A percentile compares a stretch with the other conserved stretches of the same genome.
Evolutionary conservation across 1,140 invertebrate genomes (phyloP).

Genomic region (Polypedilum pembai): DNA sequence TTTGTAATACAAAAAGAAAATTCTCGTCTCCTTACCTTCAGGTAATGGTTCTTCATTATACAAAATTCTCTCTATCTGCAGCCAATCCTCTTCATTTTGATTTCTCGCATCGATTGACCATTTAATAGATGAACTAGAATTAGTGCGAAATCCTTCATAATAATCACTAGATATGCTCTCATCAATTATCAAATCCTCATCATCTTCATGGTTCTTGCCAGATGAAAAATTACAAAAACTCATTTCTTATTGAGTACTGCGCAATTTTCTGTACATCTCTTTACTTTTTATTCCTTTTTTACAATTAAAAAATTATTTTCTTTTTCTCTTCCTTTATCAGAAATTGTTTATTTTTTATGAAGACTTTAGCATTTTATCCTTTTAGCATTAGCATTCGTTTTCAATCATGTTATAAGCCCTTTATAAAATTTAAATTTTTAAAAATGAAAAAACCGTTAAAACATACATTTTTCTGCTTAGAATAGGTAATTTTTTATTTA

Average conservation of each 20-base stretch:
- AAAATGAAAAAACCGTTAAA: neutral
- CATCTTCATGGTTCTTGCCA: neutral
- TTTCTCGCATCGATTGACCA: conserved; percentile 43
- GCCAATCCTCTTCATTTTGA: conserved; percentile 41
- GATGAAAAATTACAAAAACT: neutral
- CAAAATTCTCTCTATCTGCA: conserved; percentile 39
- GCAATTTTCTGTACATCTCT: neutral
- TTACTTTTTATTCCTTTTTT: neutral
- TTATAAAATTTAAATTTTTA: neutral
- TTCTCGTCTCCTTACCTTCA: conserved; percentile 20
- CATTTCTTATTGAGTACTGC: conserved; percentile 27
- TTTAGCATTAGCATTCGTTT: neutral
- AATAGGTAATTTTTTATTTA: neutral
- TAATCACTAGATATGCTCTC: conserved; percentile 16
- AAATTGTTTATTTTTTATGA: neutral
- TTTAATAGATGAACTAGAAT: conserved; percentile 35
- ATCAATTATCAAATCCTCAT: conserved; percentile 14
- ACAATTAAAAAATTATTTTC: neutral
- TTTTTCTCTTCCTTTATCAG: neutral
- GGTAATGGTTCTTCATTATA: conserved; percentile 36
- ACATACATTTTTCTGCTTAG: neutral
- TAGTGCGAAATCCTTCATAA: conserved; percentile 15
- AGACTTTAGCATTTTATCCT: neutral
- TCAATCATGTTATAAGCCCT: neutral
- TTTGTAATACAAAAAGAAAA: neutral